A percentile compares a stretch with the other conserved stretches of the same genome.
These are phyloP conservation scores for Anarsia innoxiella DNA, from an alignment of 2,888 invertebrate genomes.

Conservation along the genomic window DNA sequence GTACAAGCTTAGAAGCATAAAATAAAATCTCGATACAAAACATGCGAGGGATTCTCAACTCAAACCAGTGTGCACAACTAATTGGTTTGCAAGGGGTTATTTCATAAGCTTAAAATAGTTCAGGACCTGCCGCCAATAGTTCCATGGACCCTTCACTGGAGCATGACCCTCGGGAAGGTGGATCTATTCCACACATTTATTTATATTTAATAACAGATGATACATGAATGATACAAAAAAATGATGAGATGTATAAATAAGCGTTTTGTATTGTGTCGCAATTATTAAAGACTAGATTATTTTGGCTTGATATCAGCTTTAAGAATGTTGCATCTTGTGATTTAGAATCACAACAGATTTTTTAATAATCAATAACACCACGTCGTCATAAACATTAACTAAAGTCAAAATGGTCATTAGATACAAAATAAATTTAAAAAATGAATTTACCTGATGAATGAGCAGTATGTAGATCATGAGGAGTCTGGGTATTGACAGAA, in stretches of 20 bases:
- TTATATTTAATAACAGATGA: background rate
- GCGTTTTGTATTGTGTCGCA: too few species aligned
- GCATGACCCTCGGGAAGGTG: conserved; percentile 75
- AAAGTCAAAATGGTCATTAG: too few species aligned
- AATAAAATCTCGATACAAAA: conserved; percentile 10
- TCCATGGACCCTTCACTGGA: conserved; percentile 72
- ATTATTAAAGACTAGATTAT: too few species aligned
- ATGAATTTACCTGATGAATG: conserved; percentile 78
- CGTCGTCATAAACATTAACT: too few species aligned
- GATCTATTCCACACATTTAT: conserved; percentile 53
- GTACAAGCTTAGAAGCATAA: too few species aligned
- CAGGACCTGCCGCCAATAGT: conserved; percentile 77
- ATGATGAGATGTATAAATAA: too few species aligned
- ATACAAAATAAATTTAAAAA: background rate
- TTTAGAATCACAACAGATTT: too few species aligned
- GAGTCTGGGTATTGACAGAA: conserved; percentile 90
- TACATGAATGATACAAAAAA: too few species aligned
- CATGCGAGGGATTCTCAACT: conserved; percentile 20
- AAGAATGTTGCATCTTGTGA: too few species aligned
- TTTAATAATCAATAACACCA: too few species aligned
- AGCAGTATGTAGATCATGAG: conserved; percentile 80
- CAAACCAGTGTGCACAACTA: conserved; percentile 21
- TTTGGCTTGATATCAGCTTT: too few species aligned
- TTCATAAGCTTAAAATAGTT: conserved; percentile 45
- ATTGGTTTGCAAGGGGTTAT: conserved; percentile 28